phyloP scores from a whole-genome alignment of 2,113 vertebrate genomes.

The Oplegnathus fasciatus region DNA sequence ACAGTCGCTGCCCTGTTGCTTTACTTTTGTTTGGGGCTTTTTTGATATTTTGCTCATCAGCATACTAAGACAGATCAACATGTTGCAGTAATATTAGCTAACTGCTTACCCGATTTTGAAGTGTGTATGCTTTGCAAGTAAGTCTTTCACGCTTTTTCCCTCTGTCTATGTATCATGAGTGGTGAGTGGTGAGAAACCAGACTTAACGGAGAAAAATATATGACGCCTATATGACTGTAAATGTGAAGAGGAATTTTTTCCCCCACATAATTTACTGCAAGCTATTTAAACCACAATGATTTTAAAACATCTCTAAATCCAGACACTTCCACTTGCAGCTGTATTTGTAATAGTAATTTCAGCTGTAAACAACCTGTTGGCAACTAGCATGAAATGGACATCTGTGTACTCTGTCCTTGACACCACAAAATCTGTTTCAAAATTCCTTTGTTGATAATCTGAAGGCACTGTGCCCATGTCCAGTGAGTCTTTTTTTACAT shows the following conservation, averaged over 20 bases:
- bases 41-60: neutral
- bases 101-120: neutral
- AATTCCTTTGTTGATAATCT: conserved; percentile 35
- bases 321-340: neutral
- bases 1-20: neutral
- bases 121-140: neutral
- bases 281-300: neutral
- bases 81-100: neutral
- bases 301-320: neutral
- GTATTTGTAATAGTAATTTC: neutral
- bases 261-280: neutral
- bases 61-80: neutral
- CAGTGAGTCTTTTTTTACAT: neutral
- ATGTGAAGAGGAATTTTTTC: neutral
- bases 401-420: conserved; percentile 57
- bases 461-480: neutral
- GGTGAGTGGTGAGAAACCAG: neutral
- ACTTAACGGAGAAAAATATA: neutral
- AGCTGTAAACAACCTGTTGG: conserved; percentile 36
- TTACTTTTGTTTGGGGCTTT: neutral
- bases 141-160: neutral
- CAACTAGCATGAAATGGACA: conserved; percentile 31
- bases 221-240: neutral
- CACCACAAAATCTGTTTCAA: conserved; percentile 13
- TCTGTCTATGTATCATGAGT: neutral